Conservation (phyloP, 2,888 invertebrate genomes). For the Trichopria drosophilae region DNA sequence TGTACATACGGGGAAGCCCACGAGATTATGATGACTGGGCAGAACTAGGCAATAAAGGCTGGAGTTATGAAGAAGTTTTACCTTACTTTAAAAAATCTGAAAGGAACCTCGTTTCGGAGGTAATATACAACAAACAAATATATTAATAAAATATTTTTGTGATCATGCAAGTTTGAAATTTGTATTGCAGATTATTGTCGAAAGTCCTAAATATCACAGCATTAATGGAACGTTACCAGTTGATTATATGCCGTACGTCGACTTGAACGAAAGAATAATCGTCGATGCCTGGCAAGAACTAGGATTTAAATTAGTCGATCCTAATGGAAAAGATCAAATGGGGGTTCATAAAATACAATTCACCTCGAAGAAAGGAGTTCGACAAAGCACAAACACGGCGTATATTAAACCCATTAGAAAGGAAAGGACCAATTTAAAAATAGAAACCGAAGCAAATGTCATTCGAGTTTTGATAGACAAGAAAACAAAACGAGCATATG, state of each 20-base stretch:
- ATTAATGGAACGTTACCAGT: conserved; percentile 61
- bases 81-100: conserved; percentile 62
- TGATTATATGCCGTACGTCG: neutral
- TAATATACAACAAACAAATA: no score
- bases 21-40: conserved; percentile 64
- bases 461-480: neutral
- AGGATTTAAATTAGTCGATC: neutral
- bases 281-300: neutral
- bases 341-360: neutral
- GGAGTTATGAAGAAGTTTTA: conserved; percentile 61
- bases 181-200: conserved; percentile 31
- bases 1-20: conserved; percentile 64
- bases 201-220: conserved; percentile 62
- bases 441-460: neutral
- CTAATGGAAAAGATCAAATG: neutral
- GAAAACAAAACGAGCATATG: neutral
- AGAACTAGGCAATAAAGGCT: conserved; percentile 60
- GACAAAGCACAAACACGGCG: conserved; percentile 2
- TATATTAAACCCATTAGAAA: conserved; percentile 3
- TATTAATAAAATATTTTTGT: no score
- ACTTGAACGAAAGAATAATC: neutral
- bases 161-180: no score
- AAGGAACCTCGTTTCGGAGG: conserved; percentile 51
- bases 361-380: neutral
- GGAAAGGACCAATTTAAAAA: conserved; percentile 29